Evolutionary conservation across 2,888 invertebrate species (phyloP).

Genomic region (Aphodius sticticus): DNA sequence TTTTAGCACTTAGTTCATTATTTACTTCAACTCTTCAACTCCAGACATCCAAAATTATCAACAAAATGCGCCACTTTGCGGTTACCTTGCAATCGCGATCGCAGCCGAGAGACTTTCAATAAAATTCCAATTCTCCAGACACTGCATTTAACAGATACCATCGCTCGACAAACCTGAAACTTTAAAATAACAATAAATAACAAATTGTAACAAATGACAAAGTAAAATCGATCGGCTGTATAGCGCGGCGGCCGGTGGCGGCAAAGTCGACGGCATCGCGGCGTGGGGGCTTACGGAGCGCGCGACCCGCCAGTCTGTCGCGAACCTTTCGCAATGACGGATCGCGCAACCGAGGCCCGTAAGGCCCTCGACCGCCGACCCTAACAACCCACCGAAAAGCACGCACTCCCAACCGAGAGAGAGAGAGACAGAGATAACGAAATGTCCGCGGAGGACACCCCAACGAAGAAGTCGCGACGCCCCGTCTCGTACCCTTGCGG

Average conservation of each 20-base stretch:
- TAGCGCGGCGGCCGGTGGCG: slow-evolving; percentile 43
- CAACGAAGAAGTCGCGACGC: slow-evolving; percentile 39
- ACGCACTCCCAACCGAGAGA: slow-evolving; percentile 40
- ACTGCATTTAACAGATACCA: background rate
- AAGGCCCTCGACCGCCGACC: slow-evolving; percentile 47
- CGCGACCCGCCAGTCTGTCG: slow-evolving; percentile 29
- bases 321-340: slow-evolving; percentile 44
- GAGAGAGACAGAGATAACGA: background rate
- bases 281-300: slow-evolving; percentile 15
- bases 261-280: slow-evolving; percentile 28
- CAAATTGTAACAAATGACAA: background rate
- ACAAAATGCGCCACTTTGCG: too few relatives aligned
- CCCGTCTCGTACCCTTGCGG: slow-evolving; percentile 59
- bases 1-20: too few relatives aligned
- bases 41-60: too few relatives aligned
- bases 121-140: background rate
- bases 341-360: slow-evolving; percentile 53
- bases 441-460: slow-evolving; percentile 10
- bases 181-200: background rate
- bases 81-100: too few relatives aligned
- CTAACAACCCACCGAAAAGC: slow-evolving; percentile 53
- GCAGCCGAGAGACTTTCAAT: background rate
- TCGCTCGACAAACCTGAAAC: background rate
- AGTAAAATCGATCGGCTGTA: slow-evolving; percentile 25
- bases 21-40: too few relatives aligned